phyloP scores from a whole-genome alignment of 2,888 invertebrate species.

The Hemicrepidius hirtus region DNA sequence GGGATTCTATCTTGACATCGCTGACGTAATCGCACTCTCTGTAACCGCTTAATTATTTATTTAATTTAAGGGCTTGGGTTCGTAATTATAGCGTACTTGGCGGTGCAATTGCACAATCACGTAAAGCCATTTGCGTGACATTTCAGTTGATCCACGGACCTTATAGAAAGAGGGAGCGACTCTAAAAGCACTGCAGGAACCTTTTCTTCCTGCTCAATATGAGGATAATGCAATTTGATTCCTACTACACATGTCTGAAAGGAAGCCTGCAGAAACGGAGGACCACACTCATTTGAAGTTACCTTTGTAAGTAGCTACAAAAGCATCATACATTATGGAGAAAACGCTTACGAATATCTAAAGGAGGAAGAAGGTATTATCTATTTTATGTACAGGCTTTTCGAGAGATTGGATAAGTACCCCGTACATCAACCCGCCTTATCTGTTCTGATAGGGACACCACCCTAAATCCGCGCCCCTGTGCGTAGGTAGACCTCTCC shows the following conservation, averaged over 20 bases:
- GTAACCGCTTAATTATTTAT: constrained; percentile 32
- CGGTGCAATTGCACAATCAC: constrained; percentile 16
- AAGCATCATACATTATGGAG: constrained; percentile 43
- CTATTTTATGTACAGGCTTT: constrained; percentile 59
- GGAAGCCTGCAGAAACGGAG: constrained; percentile 40
- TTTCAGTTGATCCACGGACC: constrained; percentile 45
- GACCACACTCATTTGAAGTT: constrained; percentile 39
- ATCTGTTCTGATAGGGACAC: constrained; percentile 50
- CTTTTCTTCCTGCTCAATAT: constrained; percentile 55
- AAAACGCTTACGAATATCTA: constrained; percentile 47
- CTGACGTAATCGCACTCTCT: not conserved
- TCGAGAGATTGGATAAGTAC: constrained; percentile 57
- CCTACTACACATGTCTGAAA: constrained; percentile 57
- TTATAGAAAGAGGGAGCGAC: constrained; percentile 49
- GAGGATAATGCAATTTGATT: constrained; percentile 60
- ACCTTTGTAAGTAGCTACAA: constrained; percentile 40
- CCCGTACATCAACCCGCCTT: constrained; percentile 58
- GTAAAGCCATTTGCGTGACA: constrained; percentile 32
- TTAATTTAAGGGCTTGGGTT: constrained; percentile 12
- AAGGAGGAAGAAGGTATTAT: constrained; percentile 55
- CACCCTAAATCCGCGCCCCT: constrained; percentile 37
- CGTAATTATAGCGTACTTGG: constrained; percentile 18
- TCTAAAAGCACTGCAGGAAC: constrained; percentile 56
- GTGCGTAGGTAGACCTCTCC: constrained; percentile 28
- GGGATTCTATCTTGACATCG: constrained; percentile 14